phyloP scores from a whole-genome alignment of 2,888 invertebrate species.

The Metalampra italica region DNA sequence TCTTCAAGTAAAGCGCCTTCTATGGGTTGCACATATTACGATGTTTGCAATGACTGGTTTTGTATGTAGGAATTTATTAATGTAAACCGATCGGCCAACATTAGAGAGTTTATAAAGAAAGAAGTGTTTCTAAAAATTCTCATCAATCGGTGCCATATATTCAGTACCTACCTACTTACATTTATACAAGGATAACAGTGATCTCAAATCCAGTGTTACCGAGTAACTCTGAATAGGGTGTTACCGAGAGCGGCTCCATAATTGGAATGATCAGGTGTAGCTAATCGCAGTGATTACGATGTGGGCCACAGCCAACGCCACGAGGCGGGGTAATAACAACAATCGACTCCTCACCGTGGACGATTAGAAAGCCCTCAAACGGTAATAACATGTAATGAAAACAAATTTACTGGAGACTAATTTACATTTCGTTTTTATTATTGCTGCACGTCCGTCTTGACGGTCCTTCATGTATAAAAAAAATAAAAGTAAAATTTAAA shows the following conservation, averaged over 20 bases:
- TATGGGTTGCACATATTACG: no score
- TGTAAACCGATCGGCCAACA: no score
- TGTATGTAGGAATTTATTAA: no score
- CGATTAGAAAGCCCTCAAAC: conserved; percentile 15
- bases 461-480: no score
- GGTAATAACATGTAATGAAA: conserved; percentile 12
- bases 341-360: conserved; percentile 20
- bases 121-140: no score
- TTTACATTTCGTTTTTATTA: not conserved
- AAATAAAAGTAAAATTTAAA: no score
- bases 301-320: conserved; percentile 29
- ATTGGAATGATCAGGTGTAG: conserved; percentile 18
- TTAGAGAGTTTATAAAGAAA: no score
- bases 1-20: no score
- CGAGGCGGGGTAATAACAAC: conserved; percentile 18
- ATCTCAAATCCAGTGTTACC: no score
- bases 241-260: conserved; percentile 14
- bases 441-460: not conserved
- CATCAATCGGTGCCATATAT: conserved; percentile 17
- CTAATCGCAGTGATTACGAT: conserved; percentile 38
- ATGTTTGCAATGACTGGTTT: no score
- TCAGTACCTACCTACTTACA: not conserved
- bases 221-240: no score
- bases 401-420: not conserved
- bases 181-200: not conserved